A percentile compares a stretch with the other conserved stretches of the same genome.
phyloP scores from a whole-genome alignment of 1,140 invertebrate species.

The Drosophila suzukii region DNA sequence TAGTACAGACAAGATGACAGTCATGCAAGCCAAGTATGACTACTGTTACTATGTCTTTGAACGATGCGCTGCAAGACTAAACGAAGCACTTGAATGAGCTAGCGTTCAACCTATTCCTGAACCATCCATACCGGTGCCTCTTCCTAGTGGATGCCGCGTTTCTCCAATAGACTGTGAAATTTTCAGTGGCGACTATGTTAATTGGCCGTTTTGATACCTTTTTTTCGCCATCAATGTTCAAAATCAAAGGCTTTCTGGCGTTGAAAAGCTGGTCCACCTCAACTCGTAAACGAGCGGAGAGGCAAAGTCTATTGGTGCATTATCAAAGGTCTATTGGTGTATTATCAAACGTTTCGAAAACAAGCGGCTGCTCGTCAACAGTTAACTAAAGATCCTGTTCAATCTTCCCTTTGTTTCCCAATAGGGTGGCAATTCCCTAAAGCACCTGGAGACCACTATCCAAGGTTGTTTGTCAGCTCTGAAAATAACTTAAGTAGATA shows the following conservation, averaged over 20 bases:
- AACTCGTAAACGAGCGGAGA: background rate
- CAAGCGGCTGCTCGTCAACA: background rate
- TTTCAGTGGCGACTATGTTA: slow-evolving; percentile 1
- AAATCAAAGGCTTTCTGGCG: background rate
- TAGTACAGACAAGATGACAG: too few relatives aligned
- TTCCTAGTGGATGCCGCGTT: background rate
- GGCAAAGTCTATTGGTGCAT: background rate
- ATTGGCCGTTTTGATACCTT: background rate
- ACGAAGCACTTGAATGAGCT: too few relatives aligned
- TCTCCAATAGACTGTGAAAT: background rate
- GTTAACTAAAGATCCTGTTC: background rate
- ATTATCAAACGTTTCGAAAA: background rate
- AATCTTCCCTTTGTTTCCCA: background rate
- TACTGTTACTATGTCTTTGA: background rate
- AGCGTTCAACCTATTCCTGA: too few relatives aligned
- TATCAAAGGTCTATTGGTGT: background rate
- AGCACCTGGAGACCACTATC: background rate
- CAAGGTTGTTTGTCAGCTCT: background rate
- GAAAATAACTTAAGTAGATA: background rate
- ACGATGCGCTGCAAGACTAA: too few relatives aligned
- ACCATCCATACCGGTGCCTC: too few relatives aligned
- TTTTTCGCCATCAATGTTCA: background rate
- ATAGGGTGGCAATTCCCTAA: background rate
- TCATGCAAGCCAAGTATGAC: background rate
- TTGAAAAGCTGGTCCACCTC: background rate